Base-by-base conservation (phyloP, 2,797 vertebrate genomes). In the Aphelocoma californica region DNA sequence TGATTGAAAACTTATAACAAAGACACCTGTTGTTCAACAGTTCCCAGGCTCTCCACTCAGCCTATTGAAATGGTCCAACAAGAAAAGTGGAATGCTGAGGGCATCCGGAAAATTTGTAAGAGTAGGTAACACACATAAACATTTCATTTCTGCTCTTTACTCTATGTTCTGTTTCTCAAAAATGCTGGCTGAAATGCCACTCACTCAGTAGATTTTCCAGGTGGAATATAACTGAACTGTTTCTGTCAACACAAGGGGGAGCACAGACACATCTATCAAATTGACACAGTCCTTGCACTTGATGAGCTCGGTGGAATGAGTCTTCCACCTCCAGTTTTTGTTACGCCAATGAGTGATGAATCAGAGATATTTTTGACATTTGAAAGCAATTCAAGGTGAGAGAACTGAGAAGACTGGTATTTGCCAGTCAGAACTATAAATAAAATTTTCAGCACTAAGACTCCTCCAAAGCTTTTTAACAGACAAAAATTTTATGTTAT, bases 291-390 rank as follows among this genome's bases (percentile, higher is more conserved):
- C 71, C 74, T 74, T 94, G 77, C 78, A 90, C 80, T 94, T 88
- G 87, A 89, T 69, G 69, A 93, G 85, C 60, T 80, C 53, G 12
- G 38, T 82, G 56, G 80, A 92, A 96, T 71, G 56, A 90, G 88
- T 64, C 64, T 62, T 95, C 80, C 88, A 92, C 90, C 93, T 84
- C 83, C 96, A 90, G 88, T 48, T 96, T 93, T 81, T 64, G 56
- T 84, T 81, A 92, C 12, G n/a, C 70, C 91, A 61, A 1, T 66
- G 85, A 95, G 42, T 70, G 85, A 96, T 95, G 87, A 96, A 94
- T 96, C 92, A 92, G 89, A 94, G 83, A 64, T 90, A 95, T 96
- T 97, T 96, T 44, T 93, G 95, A 95, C 88, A 81, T 78, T 56
- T 67, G 57, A 92, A 92, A 95, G 91, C 34, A 88, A 95, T 90